phyloP scores from a whole-genome alignment of 2,113 vertebrate species.

The Okapia johnstoni region DNA sequence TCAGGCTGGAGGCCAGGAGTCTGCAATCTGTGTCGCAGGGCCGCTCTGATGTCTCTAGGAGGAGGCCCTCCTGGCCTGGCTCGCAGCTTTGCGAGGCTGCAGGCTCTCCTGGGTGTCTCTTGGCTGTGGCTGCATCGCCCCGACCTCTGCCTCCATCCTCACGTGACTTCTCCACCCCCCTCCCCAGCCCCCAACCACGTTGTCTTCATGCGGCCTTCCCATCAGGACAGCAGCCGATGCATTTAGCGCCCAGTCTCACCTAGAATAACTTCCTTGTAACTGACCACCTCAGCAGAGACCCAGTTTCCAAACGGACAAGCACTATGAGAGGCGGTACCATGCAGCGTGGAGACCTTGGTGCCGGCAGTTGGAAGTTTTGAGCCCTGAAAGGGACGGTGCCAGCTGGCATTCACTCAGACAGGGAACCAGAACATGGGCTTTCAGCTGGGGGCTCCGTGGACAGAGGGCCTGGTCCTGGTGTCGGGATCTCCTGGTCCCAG shows the following conservation, averaged over 20 bases:
- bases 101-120: not conserved
- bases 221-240: rapidly evolving
- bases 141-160: not conserved
- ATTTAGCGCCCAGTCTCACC: not conserved
- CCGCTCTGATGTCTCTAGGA: not conserved
- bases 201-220: not conserved
- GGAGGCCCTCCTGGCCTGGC: not conserved
- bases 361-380: not conserved
- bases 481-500: not conserved
- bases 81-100: not conserved
- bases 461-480: not conserved
- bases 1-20: not conserved
- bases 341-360: not conserved
- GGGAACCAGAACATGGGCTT: not conserved
- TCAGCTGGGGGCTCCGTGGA: not conserved
- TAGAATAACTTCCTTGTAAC: not conserved
- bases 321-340: rapidly evolving
- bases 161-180: not conserved
- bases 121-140: not conserved
- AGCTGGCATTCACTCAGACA: not conserved
- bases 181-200: not conserved
- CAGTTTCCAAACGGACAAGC: not conserved
- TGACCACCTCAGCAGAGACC: not conserved
- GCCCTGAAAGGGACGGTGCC: not conserved
- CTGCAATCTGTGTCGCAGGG: not conserved